Evolutionary conservation across 2,888 invertebrate species (phyloP).

Genomic region (Stramonita haemastoma): DNA sequence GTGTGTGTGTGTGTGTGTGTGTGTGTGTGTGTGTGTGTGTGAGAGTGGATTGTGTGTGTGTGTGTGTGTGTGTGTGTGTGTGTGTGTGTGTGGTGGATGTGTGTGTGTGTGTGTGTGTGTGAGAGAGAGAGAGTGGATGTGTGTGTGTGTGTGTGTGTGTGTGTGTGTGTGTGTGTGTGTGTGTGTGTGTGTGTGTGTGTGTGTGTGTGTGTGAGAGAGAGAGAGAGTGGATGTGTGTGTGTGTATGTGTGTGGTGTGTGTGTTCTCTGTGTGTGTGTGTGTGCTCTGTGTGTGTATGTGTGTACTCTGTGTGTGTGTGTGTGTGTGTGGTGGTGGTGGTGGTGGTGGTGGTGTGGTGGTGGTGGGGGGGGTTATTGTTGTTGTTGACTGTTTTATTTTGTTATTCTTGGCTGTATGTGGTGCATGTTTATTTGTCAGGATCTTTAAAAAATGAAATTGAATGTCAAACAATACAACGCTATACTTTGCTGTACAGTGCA

Average conservation of each 20-base stretch:
- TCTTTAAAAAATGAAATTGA: background rate
- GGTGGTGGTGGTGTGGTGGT: no score
- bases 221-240: background rate
- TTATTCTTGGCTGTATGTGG: background rate
- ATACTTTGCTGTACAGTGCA: no score
- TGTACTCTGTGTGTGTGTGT: no score
- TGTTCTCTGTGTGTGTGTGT: background rate
- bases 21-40: no score
- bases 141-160: no score
- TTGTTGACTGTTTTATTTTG: background rate
- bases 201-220: background rate
- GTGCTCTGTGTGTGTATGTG: no score
- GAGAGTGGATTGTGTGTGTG: background rate
- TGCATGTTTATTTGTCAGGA: background rate
- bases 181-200: background rate
- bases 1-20: no score
- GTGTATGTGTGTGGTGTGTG: background rate
- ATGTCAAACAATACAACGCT: no score
- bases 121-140: no score
- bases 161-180: background rate
- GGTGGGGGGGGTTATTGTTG: background rate
- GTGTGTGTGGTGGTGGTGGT: no score
- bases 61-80: background rate
- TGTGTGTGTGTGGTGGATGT: background rate
- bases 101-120: no score